Conservation (phyloP, 2,888 invertebrate genomes). For the Drosophila emarginata region DNA sequence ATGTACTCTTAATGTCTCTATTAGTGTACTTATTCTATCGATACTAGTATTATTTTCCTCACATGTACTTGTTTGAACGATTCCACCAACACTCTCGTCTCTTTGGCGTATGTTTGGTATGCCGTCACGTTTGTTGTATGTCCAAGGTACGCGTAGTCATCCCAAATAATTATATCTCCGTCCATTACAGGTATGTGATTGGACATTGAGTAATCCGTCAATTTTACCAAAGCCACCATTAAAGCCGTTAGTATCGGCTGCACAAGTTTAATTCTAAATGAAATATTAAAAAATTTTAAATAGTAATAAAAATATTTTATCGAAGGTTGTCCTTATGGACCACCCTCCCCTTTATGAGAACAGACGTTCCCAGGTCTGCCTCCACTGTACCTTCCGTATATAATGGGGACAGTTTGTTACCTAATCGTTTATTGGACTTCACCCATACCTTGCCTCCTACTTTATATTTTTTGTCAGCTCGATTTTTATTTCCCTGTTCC, state of each 20-base stretch:
- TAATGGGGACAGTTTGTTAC: background rate
- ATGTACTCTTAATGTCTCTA: no score
- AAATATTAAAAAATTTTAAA: background rate
- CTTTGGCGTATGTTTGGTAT: conserved; percentile 17
- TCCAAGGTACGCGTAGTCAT: conserved; percentile 24
- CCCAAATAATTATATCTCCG: conserved; percentile 21
- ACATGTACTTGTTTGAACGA: no score
- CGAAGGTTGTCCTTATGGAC: background rate
- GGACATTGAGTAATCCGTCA: background rate
- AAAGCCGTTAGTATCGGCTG: background rate
- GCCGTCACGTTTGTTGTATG: conserved; percentile 18
- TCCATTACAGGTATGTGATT: conserved; percentile 9
- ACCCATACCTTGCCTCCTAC: background rate
- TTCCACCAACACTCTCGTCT: background rate
- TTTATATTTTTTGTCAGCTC: background rate
- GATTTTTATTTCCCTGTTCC: background rate
- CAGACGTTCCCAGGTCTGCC: background rate
- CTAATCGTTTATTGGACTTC: conserved; percentile 1
- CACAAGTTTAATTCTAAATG: background rate
- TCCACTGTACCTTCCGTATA: no score
- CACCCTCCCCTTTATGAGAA: background rate
- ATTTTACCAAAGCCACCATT: background rate
- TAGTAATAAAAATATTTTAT: background rate
- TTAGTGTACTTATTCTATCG: no score
- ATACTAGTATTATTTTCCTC: no score